Percentiles rank a stretch among this genome's conserved stretches.
Evolutionary conservation across 2,113 vertebrate species (phyloP).

Genomic region (Tylochromis polylepis): DNA sequence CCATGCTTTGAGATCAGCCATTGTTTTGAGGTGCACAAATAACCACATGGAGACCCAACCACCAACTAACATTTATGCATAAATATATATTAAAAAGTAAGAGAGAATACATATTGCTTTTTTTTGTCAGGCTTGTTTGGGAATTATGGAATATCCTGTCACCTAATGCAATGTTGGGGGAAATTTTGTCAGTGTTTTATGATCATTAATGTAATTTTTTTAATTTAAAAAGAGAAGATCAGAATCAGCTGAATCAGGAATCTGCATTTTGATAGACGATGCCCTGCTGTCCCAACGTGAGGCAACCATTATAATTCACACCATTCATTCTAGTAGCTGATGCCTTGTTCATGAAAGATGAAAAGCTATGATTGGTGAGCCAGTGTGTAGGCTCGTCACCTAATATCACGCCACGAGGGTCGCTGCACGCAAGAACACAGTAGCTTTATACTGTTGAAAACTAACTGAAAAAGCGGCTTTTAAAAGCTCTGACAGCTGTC

Average conservation of each 20-base stretch:
- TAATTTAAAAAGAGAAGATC: not conserved
- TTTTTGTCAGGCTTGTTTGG: no score
- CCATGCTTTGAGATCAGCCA: not conserved
- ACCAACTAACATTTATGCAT: not conserved
- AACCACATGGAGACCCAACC: not conserved
- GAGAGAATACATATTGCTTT: not conserved
- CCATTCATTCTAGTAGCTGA: not conserved
- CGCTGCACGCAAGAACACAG: not conserved
- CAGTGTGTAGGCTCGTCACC: accelerated
- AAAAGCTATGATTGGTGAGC: not conserved
- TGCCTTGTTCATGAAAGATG: not conserved
- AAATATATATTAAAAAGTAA: not conserved
- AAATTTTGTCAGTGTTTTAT: no score
- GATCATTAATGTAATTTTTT: no score
- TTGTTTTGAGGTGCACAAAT: not conserved
- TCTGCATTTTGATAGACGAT: not conserved
- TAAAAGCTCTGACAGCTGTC: not conserved
- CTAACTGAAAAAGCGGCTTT: not conserved
- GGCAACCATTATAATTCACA: not conserved
- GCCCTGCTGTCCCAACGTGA: not conserved
- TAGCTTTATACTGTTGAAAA: not conserved
- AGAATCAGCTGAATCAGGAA: not conserved
- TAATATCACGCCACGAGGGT: not conserved
- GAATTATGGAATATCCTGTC: no score
- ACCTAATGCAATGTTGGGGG: no score